Percentiles rank a stretch among this genome's conserved stretches.
Conservation (phyloP, 1,140 invertebrate genomes). For the Drosophila lacertosa region DNA sequence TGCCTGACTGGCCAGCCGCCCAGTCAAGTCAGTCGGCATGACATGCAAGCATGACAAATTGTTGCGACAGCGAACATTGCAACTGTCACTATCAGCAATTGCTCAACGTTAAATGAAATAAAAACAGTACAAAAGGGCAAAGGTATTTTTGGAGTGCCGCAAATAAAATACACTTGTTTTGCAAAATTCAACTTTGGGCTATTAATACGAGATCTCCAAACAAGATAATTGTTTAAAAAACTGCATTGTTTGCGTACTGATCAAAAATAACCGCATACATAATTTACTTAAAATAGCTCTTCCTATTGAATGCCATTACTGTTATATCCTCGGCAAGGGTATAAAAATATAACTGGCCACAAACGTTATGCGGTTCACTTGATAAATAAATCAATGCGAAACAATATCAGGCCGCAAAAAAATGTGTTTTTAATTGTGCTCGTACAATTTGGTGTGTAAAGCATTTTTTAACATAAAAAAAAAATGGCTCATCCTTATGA, state of each 20-base stretch:
- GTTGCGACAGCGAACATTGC: constrained; percentile 49
- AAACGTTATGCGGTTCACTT: constrained; percentile 22
- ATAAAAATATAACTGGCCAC: constrained; percentile 36
- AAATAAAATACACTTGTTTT: too few species aligned
- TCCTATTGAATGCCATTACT: too few species aligned
- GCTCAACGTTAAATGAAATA: constrained; percentile 31
- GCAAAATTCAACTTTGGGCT: too few species aligned
- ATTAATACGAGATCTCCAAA: too few species aligned
- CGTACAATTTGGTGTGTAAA: background rate
- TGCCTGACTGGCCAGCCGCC: too few species aligned
- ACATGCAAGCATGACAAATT: constrained; percentile 46
- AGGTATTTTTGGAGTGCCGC: too few species aligned
- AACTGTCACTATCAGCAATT: constrained; percentile 66
- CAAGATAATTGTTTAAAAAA: too few species aligned
- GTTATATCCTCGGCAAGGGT: background rate
- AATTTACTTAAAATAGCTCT: too few species aligned
- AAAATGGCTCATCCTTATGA: constrained; percentile 59
- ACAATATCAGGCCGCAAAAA: constrained; percentile 19
- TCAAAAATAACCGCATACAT: too few species aligned
- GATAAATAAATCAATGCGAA: constrained; percentile 41
- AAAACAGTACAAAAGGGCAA: background rate
- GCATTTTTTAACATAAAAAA: constrained; percentile 9
- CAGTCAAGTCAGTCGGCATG: constrained; percentile 4
- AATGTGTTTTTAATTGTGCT: constrained; percentile 55
- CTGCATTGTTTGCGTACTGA: too few species aligned